Evolutionary conservation across 1,140 invertebrate species (phyloP), one percentile per base, ranked within the genome.

Genomic region (Paraescarpia echinospica): DNA sequence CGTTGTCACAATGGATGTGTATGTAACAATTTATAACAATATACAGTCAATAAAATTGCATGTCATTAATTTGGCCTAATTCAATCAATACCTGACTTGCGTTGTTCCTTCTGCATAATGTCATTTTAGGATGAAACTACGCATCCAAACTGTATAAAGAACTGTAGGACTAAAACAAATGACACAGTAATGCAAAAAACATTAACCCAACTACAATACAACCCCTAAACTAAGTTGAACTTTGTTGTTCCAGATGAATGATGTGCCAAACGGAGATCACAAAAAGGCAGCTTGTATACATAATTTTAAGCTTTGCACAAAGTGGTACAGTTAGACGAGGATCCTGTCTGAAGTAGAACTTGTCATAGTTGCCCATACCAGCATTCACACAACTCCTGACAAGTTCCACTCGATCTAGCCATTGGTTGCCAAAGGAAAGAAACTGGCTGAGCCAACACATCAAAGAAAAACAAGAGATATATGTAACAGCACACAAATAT

Each of bases 351-450:
- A 77, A 77, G 59, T 77, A 77, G 59, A 77, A 77, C 59, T 77
- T 77, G 4, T 22, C 59, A 77, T 27, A 77, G 59, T 31, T 77
- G 59, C 59, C 8, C 22, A 77, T 27, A 77, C 18, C 18, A 77
- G 59, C 59, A 77, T 77, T 77, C 59, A 77, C 59, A 77, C 59
- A 77, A 77, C 59, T 77, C 22, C 2, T 77, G 59, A 77, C 59
- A 77, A 18, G 59, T 77, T 77, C 59, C 27, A 77, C 59, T 77
- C 8, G 59, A 2, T 77, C 4, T 77, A 77, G 59, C 59, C 59
- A 77, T 77, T 77, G 59, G 59, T 77, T 77, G 59, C 27, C 59
- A 77, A 77, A 77, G 59, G 59, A 77, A 77, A 77, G 59, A 77
- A 77, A 77, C 59, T 27, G 59, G 59, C 59, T 18, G 22, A 77